phyloP scores from a whole-genome alignment of 2,797 vertebrate species.

The Anabacerthia variegaticeps region DNA sequence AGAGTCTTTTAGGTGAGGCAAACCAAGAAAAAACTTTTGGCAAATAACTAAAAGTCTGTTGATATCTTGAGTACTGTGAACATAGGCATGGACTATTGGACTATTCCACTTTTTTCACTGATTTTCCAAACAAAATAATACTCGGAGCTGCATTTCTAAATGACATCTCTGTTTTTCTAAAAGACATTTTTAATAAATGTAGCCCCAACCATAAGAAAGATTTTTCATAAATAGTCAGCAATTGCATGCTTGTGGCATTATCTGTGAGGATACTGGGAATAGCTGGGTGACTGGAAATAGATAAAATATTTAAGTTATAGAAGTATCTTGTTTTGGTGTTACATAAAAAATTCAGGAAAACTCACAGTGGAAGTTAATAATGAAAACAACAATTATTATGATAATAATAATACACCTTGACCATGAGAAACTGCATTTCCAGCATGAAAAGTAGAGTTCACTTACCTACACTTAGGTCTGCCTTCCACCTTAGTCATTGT shows the following conservation, averaged over 20 bases:
- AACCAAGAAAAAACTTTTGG: not conserved
- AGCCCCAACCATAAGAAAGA: fast-evolving
- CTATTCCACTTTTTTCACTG: not conserved
- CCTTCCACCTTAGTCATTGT: not conserved
- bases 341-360: not conserved
- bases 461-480: not conserved
- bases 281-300: fast-evolving
- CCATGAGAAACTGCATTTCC: not conserved
- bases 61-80: not conserved
- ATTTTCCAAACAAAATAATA: not conserved
- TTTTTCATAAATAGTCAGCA: not conserved
- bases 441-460: not conserved
- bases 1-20: not conserved
- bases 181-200: not conserved
- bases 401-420: not conserved
- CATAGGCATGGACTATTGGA: fast-evolving
- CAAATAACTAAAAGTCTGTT: not conserved
- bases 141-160: not conserved
- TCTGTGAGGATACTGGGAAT: not conserved
- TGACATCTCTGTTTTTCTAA: not conserved
- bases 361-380: not conserved
- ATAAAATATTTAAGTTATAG: not conserved
- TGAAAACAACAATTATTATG: no score
- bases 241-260: not conserved
- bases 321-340: not conserved